phyloP scores from a whole-genome alignment of 2,797 vertebrate species.

The Podarcis siculus region DNA sequence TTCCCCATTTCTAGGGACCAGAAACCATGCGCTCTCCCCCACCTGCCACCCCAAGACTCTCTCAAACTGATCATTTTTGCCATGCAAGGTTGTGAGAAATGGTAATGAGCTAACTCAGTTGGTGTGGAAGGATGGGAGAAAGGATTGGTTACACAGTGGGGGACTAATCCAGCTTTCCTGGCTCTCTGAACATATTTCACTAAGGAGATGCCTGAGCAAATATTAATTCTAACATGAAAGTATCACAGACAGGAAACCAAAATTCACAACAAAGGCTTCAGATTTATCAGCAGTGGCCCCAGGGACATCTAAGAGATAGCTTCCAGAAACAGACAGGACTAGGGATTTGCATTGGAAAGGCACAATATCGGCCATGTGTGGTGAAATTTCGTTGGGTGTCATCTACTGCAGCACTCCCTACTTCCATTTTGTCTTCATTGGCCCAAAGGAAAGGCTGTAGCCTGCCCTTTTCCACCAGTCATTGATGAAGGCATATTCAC shows the following conservation, averaged over 20 bases:
- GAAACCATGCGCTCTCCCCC: background rate
- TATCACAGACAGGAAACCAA: background rate
- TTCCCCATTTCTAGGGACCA: background rate
- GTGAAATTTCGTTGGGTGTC: too few species aligned
- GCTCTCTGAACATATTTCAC: background rate
- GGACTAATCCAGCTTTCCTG: background rate
- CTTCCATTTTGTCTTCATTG: too few species aligned
- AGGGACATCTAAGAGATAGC: background rate
- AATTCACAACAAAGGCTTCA: background rate
- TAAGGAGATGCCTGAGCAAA: conserved; percentile 16
- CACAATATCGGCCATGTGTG: background rate
- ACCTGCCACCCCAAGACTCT: background rate
- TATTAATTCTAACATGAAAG: conserved; percentile 2
- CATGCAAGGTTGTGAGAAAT: background rate
- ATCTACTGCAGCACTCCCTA: too few species aligned
- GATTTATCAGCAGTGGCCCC: background rate
- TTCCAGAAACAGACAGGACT: background rate
- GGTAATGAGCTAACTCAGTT: background rate
- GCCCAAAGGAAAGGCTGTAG: too few species aligned
- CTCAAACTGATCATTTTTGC: background rate
- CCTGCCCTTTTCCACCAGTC: too few species aligned
- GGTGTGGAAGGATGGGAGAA: background rate
- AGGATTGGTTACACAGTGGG: background rate
- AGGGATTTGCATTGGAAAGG: conserved; percentile 3
- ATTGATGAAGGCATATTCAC: too few species aligned